Conservation (phyloP, 2,888 invertebrate genomes). For the Notodonta ziczac region DNA sequence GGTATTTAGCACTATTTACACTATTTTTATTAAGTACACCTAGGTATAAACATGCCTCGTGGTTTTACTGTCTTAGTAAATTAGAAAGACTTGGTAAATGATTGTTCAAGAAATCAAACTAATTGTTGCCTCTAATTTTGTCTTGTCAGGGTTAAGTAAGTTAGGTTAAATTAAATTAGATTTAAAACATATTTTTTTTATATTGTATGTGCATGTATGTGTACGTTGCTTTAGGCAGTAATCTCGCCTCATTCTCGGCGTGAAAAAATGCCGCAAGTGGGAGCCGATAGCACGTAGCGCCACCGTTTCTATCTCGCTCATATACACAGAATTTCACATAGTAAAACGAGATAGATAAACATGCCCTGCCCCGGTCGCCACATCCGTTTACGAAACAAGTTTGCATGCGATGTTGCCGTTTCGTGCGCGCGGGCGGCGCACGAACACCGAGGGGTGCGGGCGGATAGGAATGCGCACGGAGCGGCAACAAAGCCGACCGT, state of each 20-base stretch:
- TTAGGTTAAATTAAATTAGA: neutral
- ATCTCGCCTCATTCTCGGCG: constrained; percentile 87
- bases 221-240: constrained; percentile 78
- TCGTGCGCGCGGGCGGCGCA: constrained; percentile 74
- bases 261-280: constrained; percentile 87
- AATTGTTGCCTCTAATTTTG: too few species aligned
- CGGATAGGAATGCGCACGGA: constrained; percentile 80
- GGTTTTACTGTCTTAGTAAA: too few species aligned
- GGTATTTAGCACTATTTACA: too few species aligned
- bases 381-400: constrained; percentile 91
- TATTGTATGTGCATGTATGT: constrained; percentile 44
- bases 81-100: too few species aligned
- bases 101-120: too few species aligned
- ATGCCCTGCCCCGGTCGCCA: constrained; percentile 82
- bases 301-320: constrained; percentile 73
- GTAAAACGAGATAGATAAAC: constrained; percentile 58
- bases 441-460: constrained; percentile 73
- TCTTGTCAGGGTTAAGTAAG: too few species aligned
- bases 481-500: constrained; percentile 90
- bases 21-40: too few species aligned
- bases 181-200: too few species aligned
- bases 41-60: too few species aligned
- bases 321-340: constrained; percentile 36
- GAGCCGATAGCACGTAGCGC: constrained; percentile 85
- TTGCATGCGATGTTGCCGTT: constrained; percentile 85